Percentiles rank a stretch among this genome's conserved stretches.
Evolutionary conservation across 2,797 vertebrate species (phyloP).

Genomic region (Peromyscus nudipes): DNA sequence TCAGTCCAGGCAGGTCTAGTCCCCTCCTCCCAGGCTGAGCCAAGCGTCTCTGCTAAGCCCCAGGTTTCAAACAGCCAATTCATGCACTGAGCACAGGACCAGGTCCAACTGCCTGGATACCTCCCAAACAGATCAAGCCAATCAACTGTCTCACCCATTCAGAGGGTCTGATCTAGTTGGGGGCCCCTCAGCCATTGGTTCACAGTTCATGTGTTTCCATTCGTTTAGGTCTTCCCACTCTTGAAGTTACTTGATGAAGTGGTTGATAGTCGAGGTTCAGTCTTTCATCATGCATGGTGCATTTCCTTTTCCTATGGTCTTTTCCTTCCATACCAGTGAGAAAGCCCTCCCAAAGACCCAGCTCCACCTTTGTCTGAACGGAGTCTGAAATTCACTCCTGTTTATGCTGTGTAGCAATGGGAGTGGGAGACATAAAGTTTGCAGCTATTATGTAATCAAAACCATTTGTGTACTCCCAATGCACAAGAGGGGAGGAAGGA

Average conservation of each 20-base stretch:
- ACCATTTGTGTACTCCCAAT: constrained; percentile 82
- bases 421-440: constrained; percentile 84
- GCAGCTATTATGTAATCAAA: constrained; percentile 84
- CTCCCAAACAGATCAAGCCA: too few relatives aligned
- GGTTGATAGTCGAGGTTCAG: neutral
- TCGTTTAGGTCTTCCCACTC: neutral
- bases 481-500: constrained; percentile 40
- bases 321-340: neutral
- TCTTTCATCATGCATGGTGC: neutral
- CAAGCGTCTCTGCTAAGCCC: too few relatives aligned
- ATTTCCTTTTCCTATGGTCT: neutral
- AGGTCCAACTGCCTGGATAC: too few relatives aligned
- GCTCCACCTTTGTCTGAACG: constrained; percentile 69
- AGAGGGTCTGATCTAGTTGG: too few relatives aligned
- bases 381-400: constrained; percentile 69
- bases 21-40: too few relatives aligned
- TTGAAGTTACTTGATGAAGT: neutral
- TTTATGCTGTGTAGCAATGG: constrained; percentile 81
- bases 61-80: too few relatives aligned
- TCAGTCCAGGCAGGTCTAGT: too few relatives aligned
- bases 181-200: too few relatives aligned
- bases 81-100: too few relatives aligned
- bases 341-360: constrained; percentile 19
- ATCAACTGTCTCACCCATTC: too few relatives aligned
- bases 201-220: too few relatives aligned